Conservation (phyloP, 2,113 vertebrate genomes). For the Bos taurus region DNA sequence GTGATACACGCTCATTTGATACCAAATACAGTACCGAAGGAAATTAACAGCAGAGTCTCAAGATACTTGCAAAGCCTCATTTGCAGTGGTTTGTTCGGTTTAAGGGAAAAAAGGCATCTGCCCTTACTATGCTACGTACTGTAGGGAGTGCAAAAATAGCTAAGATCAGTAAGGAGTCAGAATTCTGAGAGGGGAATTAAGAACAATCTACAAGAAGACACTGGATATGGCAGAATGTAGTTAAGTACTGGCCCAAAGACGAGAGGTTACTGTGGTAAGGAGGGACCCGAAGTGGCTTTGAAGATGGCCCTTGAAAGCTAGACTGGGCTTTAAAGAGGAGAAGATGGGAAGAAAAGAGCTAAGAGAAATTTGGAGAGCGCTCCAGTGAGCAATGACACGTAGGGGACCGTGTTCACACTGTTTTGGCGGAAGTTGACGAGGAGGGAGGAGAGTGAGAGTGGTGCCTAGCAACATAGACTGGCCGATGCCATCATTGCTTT, state of each 20-base stretch:
- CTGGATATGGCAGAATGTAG: background rate
- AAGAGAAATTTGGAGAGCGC: background rate
- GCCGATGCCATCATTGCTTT: background rate
- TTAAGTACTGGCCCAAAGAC: background rate
- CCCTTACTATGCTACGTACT: background rate
- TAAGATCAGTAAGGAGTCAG: background rate
- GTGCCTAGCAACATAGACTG: background rate
- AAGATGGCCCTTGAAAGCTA: background rate
- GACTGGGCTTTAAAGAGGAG: background rate
- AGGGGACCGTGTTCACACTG: background rate
- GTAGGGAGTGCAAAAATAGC: background rate
- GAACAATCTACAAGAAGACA: background rate
- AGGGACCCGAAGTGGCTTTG: background rate
- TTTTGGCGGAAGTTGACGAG: background rate
- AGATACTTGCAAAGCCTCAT: background rate
- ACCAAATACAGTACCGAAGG: background rate
- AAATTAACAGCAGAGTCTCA: background rate
- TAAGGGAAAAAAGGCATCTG: background rate
- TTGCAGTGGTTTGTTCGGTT: background rate
- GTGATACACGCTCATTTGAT: background rate
- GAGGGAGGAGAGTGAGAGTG: background rate
- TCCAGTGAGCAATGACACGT: background rate
- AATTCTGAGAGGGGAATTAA: background rate
- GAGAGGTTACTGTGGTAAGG: background rate
- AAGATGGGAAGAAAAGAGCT: background rate